phyloP scores from a whole-genome alignment of 2,888 invertebrate genomes.

The Parthenolecanium corni region DNA sequence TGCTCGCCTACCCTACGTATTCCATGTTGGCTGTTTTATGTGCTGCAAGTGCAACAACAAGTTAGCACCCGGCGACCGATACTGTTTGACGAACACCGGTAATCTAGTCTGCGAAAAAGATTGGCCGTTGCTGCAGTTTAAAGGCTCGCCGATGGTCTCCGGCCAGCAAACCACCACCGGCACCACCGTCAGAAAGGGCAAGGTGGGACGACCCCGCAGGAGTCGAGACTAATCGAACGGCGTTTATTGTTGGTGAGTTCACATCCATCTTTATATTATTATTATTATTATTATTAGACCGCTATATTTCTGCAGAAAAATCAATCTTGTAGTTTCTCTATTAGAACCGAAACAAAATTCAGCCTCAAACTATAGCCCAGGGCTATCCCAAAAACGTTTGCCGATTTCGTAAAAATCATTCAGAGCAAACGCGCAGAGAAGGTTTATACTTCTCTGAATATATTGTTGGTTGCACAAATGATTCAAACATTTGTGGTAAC shows the following conservation, averaged over 20 bases:
- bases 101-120: constrained; percentile 89
- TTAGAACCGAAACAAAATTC: too few species aligned
- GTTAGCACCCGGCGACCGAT: constrained; percentile 84
- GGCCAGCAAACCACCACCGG: constrained; percentile 41
- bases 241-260: not conserved
- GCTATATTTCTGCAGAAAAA: too few species aligned
- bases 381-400: too few species aligned
- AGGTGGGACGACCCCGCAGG: constrained; percentile 76
- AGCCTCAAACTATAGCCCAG: too few species aligned
- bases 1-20: constrained; percentile 43
- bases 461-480: too few species aligned
- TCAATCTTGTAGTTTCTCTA: too few species aligned
- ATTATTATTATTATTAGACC: too few species aligned
- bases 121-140: constrained; percentile 72
- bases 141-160: constrained; percentile 35
- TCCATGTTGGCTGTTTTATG: constrained; percentile 91
- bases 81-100: constrained; percentile 73
- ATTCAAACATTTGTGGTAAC: too few species aligned
- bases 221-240: constrained; percentile 71
- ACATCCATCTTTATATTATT: not conserved
- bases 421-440: too few species aligned
- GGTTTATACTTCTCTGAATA: too few species aligned
- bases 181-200: constrained; percentile 68
- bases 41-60: constrained; percentile 86
- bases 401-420: too few species aligned